A percentile compares a stretch with the other conserved stretches of the same genome.
Evolutionary conservation across 2,113 vertebrate species (phyloP).

Genomic region (Hoplias malabaricus): DNA sequence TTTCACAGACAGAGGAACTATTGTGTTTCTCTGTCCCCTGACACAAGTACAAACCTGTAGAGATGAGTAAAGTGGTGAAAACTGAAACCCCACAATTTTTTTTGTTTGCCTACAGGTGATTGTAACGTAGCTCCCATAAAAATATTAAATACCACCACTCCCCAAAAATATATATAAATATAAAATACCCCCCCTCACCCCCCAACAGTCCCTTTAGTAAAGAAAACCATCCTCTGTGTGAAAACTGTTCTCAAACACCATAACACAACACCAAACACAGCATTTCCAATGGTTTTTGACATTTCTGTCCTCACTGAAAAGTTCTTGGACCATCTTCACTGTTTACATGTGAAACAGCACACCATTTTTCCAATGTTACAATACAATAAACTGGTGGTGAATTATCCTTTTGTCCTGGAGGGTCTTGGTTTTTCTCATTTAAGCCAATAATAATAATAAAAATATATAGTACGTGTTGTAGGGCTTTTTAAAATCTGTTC

Average conservation of each 20-base stretch:
- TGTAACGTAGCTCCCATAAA: background rate
- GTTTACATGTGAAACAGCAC: conserved; percentile 59
- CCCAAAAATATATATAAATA: background rate
- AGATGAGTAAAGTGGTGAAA: background rate
- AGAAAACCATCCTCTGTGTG: background rate
- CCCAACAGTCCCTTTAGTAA: background rate
- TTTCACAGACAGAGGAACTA: background rate
- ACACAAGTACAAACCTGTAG: background rate
- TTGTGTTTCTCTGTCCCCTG: background rate
- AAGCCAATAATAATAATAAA: no score
- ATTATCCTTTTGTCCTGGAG: background rate
- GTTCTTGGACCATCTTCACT: conserved; percentile 56
- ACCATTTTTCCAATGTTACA: conserved; percentile 9
- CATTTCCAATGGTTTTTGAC: background rate
- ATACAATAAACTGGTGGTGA: background rate
- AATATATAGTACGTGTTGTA: no score
- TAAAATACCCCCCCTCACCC: background rate
- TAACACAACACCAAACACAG: background rate
- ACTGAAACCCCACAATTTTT: background rate
- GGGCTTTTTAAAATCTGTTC: no score
- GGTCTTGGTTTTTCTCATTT: background rate
- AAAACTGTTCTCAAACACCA: background rate
- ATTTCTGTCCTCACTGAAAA: background rate
- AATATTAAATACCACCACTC: background rate
- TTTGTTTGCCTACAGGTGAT: background rate